Evolutionary conservation across 2,797 vertebrate species (phyloP).

Genomic region (Nyctalus aviator): DNA sequence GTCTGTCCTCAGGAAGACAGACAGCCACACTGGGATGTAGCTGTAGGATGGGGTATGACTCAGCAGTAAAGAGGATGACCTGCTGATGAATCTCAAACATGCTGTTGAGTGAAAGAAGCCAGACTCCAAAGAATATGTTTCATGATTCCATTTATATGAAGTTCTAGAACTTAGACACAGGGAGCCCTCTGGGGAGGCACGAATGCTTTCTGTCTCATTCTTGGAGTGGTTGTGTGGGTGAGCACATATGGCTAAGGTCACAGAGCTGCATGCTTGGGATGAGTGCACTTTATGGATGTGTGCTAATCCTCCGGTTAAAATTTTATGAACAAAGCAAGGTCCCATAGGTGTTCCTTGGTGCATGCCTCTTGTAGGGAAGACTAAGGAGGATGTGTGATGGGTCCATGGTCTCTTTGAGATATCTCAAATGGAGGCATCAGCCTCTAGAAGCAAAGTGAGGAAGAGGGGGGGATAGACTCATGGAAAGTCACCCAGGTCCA

Average conservation of each 20-base stretch:
- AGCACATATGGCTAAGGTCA: neutral
- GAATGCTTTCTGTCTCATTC: neutral
- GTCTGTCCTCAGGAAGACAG: neutral
- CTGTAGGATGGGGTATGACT: too few relatives aligned
- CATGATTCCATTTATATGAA: neutral
- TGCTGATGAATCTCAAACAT: neutral
- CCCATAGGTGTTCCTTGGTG: neutral
- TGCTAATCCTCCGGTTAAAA: neutral
- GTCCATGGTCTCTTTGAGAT: neutral
- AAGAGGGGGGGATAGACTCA: neutral
- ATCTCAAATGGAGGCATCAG: neutral
- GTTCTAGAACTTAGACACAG: neutral
- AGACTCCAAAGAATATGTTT: neutral
- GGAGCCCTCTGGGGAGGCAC: too few relatives aligned
- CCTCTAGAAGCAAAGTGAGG: neutral
- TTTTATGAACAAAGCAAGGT: neutral
- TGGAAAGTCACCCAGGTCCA: neutral
- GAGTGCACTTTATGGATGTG: too few relatives aligned
- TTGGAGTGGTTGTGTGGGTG: neutral
- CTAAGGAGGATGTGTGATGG: rapidly evolving
- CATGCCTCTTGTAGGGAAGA: neutral
- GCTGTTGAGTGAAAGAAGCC: neutral
- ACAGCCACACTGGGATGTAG: neutral
- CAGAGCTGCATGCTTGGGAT: neutral
- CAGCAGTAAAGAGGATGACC: neutral